Conservation (phyloP, 1,140 invertebrate genomes). For the Diabrotica virgifera region DNA sequence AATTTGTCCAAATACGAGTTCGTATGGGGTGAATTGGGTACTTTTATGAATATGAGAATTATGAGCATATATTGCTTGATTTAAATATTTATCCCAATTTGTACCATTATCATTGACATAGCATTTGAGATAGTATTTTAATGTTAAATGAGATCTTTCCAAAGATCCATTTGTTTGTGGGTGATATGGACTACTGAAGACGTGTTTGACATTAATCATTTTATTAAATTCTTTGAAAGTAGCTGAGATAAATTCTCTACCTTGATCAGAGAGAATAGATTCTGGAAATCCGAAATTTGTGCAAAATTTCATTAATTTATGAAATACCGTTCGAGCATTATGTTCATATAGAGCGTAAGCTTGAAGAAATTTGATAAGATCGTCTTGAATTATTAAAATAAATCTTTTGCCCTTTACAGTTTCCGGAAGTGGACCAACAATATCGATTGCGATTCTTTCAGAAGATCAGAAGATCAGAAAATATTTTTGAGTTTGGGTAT, state of each 20-base stretch:
- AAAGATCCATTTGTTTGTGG: constrained; percentile 44
- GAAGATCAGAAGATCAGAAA: constrained; percentile 21
- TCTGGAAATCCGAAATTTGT: constrained; percentile 41
- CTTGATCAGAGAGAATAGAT: constrained; percentile 42
- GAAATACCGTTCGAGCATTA: constrained; percentile 39
- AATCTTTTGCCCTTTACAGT: constrained; percentile 33
- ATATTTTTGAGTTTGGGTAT: too few species aligned
- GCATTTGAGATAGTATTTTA: constrained; percentile 43
- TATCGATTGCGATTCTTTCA: constrained; percentile 35
- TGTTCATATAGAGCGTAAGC: constrained; percentile 38
- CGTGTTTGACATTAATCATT: constrained; percentile 40
- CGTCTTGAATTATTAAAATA: constrained; percentile 43
- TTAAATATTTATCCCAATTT: constrained; percentile 42
- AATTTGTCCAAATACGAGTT: constrained; percentile 17
- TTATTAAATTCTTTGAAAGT: constrained; percentile 34
- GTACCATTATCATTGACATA: constrained; percentile 31
- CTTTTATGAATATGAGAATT: constrained; percentile 44
- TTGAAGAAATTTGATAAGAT: constrained; percentile 40
- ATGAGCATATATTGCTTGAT: constrained; percentile 46
- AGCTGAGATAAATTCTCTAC: constrained; percentile 38
- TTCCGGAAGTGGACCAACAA: constrained; percentile 40
- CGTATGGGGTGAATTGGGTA: constrained; percentile 47
- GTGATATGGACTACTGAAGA: constrained; percentile 31
- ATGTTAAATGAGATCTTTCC: constrained; percentile 40
- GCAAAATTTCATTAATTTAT: constrained; percentile 33